Percentiles rank a stretch among this genome's conserved stretches.
phyloP scores from a whole-genome alignment of 2,113 vertebrate genomes.

The Manacus vitellinus region DNA sequence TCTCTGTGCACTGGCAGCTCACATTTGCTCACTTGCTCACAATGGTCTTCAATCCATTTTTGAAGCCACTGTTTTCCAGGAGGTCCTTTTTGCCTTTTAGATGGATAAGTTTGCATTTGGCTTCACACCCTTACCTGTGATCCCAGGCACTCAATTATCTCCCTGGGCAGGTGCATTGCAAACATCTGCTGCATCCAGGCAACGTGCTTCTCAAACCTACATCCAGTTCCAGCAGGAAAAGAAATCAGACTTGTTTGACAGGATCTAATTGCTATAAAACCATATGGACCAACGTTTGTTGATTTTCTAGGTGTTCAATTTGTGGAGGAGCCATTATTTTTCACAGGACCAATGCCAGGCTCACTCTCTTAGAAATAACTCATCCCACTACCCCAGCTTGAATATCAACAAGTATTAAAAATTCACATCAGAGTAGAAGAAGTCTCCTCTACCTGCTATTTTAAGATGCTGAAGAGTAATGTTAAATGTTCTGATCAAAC shows the following conservation, averaged over 20 bases:
- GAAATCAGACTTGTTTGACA: background rate
- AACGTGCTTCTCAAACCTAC: background rate
- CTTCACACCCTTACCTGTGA: background rate
- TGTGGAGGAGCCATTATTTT: background rate
- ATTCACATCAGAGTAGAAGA: background rate
- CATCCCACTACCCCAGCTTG: background rate
- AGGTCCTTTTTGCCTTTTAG: background rate
- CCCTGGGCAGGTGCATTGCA: background rate
- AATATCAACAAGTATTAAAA: background rate
- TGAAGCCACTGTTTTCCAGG: background rate
- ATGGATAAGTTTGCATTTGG: background rate
- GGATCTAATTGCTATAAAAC: background rate
- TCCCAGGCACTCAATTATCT: background rate
- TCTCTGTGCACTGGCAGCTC: background rate
- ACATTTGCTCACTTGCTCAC: background rate
- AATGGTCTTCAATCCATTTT: background rate
- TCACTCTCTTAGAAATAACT: background rate
- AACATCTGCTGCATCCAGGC: background rate
- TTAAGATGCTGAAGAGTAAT: background rate
- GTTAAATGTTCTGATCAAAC: background rate
- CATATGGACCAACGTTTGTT: background rate
- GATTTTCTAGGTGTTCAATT: background rate
- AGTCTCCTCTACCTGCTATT: background rate
- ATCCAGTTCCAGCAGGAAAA: background rate
- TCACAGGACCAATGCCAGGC: background rate